A percentile compares a stretch with the other conserved stretches of the same genome.
Conservation (phyloP, 1,140 invertebrate genomes). For the Monomorium pharaonis region DNA sequence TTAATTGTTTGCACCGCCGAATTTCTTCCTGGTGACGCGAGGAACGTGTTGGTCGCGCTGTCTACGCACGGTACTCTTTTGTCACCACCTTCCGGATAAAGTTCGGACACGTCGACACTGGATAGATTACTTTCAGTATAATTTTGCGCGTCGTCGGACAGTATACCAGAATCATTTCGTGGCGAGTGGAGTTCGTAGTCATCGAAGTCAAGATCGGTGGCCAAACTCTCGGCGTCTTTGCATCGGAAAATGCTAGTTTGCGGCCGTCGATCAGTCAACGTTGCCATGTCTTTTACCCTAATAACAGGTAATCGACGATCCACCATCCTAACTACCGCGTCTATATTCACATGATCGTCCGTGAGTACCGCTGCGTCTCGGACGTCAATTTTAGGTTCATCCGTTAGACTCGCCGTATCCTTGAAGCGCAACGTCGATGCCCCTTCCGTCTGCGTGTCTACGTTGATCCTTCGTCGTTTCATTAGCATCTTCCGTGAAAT, state of each 20-base stretch:
- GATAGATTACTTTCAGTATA: conserved; percentile 74
- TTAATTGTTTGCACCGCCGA: conserved; percentile 56
- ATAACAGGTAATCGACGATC: conserved; percentile 53
- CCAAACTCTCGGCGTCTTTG: conserved; percentile 72
- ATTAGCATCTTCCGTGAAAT: conserved; percentile 84
- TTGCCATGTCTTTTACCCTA: conserved; percentile 80
- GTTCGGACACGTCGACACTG: conserved; percentile 63
- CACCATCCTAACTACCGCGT: conserved; percentile 17
- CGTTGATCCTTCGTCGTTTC: conserved; percentile 85
- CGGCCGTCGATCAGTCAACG: conserved; percentile 76
- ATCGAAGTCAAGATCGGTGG: conserved; percentile 63
- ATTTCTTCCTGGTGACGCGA: conserved; percentile 34
- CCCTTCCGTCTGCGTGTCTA: conserved; percentile 87
- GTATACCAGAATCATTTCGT: conserved; percentile 75
- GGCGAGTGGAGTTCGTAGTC: conserved; percentile 64
- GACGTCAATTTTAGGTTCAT: conserved; percentile 67
- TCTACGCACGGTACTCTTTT: conserved; percentile 58
- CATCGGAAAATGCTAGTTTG: conserved; percentile 67
- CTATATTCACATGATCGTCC: conserved; percentile 77
- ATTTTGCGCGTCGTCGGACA: conserved; percentile 75
- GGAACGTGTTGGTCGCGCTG: conserved; percentile 73
- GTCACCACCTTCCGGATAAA: conserved; percentile 37
- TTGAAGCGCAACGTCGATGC: conserved; percentile 85
- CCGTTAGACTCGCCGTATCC: conserved; percentile 85
- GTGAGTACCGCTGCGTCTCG: conserved; percentile 77